Conservation (phyloP, 2,888 invertebrate species). For the Choristoneura rosaceana region DNA sequence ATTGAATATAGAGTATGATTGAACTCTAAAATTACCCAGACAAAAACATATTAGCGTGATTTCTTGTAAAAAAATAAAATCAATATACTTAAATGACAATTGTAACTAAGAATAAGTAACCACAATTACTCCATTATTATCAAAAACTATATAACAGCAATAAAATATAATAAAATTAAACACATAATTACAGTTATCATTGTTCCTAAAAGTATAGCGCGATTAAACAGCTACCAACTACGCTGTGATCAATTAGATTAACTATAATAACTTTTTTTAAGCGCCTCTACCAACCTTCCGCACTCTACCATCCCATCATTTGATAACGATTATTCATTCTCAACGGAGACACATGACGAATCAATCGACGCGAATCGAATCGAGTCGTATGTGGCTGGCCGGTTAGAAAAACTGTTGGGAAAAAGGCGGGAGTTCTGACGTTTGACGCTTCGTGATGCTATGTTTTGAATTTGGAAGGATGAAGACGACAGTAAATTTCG, state of each 20-base stretch:
- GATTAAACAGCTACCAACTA: neutral
- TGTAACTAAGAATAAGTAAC: too few relatives aligned
- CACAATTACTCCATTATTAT: too few relatives aligned
- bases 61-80: too few relatives aligned
- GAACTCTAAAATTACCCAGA: too few relatives aligned
- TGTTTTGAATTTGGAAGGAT: slow-evolving; percentile 17
- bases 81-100: too few relatives aligned
- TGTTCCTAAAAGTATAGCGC: neutral
- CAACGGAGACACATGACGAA: slow-evolving; percentile 82
- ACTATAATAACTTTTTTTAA: slow-evolving; percentile 1
- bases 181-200: neutral
- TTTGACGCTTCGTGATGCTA: slow-evolving; percentile 4
- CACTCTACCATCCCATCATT: slow-evolving; percentile 30
- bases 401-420: slow-evolving; percentile 36
- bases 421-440: slow-evolving; percentile 20
- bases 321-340: slow-evolving; percentile 79
- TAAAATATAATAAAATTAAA: neutral
- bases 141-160: too few relatives aligned
- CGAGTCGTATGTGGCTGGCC: slow-evolving; percentile 53
- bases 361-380: slow-evolving; percentile 75
- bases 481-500: neutral
- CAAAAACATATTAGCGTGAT: too few relatives aligned
- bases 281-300: slow-evolving; percentile 50
- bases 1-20: too few relatives aligned
- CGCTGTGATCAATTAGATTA: neutral